Base-by-base conservation (phyloP, 2,888 invertebrate genomes). In the Lithophane ornitopus region DNA sequence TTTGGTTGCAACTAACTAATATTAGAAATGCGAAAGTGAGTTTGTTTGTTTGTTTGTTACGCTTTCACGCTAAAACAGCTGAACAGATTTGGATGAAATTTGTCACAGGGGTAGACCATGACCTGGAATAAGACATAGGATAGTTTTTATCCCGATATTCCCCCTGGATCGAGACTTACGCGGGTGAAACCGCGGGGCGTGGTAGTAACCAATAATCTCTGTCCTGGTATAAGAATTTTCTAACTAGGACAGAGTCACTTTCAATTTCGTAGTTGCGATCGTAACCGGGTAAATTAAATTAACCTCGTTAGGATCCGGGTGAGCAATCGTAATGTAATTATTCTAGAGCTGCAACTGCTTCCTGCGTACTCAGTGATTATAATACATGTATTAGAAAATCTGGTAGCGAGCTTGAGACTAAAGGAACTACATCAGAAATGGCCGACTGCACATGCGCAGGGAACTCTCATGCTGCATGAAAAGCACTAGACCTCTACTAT, bases 251-350 rank as follows among this genome's bases (percentile, higher is more conserved):
- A 69, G 34, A 71, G 19, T 59, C 70, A 82, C 67, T 70, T 82
- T 59, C 74, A 78, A 78, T 81, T 70, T 62, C 58, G 62, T 71
- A 74, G 78, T 73, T 81, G 61, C 65, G 46, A 72, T 69, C 49
- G 49, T 63, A 80, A 80, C 75, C 34, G n/a, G 19, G 54, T 62
- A 82, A 78, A 82, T 78, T 70, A 49, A 78, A 82, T 81, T 81
- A 71, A 68, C 62, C 70, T 74, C 19, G 74, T 70, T 70, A 56
- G 62, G 67, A 62, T 70, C 34, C 58, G 34, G 9, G 19, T 49
- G 2, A 67, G 78, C 62, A 49, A 82, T 70, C 39, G 61, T 74
- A 67, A 67, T 62, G 56, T 81, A 62, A 70, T 70, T 82, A 82
- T 54, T 61, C 9, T 46, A 14, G 58, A 63, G 41, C 44, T 61